A percentile compares a stretch with the other conserved stretches of the same genome.
These are phyloP conservation scores for Tachycineta bicolor DNA, from an alignment of 2,113 vertebrate species.

Conservation along the genomic window DNA sequence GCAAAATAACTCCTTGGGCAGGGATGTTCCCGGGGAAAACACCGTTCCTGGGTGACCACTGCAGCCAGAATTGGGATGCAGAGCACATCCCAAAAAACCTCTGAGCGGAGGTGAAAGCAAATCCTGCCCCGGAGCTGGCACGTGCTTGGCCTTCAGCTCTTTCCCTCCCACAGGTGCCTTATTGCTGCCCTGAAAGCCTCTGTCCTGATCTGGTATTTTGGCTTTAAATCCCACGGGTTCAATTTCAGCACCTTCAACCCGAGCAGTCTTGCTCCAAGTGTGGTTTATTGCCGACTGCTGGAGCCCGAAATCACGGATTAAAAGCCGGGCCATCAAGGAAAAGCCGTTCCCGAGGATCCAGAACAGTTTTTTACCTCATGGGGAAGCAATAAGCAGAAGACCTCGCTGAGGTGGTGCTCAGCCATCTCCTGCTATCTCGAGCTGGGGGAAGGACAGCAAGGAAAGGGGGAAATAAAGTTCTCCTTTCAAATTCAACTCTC, in stretches of 20 bases:
- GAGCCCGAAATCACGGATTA: background rate
- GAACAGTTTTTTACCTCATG: background rate
- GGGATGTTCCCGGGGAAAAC: background rate
- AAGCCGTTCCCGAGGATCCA: background rate
- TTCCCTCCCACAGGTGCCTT: background rate
- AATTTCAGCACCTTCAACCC: background rate
- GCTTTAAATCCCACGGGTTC: background rate
- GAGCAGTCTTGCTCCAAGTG: background rate
- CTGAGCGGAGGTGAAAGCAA: background rate
- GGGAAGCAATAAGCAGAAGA: background rate
- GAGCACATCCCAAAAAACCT: background rate
- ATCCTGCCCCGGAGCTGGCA: background rate
- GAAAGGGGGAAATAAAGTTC: background rate
- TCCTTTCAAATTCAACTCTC: background rate
- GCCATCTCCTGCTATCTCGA: background rate
- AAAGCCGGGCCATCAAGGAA: background rate
- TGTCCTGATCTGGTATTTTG: background rate
- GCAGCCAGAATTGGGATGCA: background rate
- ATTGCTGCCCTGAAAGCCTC: background rate
- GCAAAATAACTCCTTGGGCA: background rate
- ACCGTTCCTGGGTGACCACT: background rate
- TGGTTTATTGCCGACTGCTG: background rate
- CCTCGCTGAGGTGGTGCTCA: background rate
- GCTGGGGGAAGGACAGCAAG: background rate
- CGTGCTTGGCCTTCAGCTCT: background rate